Conservation (phyloP, 2,797 vertebrate species). For the Tragopan temminckii region DNA sequence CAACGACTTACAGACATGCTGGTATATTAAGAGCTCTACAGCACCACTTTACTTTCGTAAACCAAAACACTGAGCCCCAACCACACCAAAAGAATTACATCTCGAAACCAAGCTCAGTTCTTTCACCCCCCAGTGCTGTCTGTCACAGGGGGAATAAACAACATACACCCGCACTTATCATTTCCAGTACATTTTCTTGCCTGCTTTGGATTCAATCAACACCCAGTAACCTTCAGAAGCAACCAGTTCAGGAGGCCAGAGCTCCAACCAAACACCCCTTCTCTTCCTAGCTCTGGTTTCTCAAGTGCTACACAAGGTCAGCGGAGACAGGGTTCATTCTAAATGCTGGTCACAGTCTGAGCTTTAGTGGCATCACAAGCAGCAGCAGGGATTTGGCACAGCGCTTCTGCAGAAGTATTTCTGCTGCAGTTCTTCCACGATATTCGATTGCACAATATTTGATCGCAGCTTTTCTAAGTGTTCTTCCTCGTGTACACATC, state of each 20-base stretch:
- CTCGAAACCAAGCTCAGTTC: not conserved
- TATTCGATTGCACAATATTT: not conserved
- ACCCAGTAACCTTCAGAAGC: not conserved
- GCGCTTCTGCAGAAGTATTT: not conserved
- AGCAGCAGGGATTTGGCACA: not conserved
- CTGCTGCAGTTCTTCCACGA: not conserved
- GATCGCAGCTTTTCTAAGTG: not conserved
- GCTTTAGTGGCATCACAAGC: not conserved
- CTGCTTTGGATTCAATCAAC: not conserved
- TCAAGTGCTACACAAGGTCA: not conserved
- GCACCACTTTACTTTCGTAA: not conserved
- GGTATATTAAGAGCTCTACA: not conserved
- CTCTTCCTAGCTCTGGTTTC: slow-evolving; percentile 14
- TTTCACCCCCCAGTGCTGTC: not conserved
- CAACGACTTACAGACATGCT: not conserved
- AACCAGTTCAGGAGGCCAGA: slow-evolving; percentile 14
- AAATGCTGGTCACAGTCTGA: not conserved
- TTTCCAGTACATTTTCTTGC: not conserved
- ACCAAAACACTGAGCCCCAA: not conserved
- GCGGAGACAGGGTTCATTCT: rapidly evolving
- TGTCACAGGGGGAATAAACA: not conserved
- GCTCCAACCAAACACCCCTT: not conserved
- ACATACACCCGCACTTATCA: not conserved
- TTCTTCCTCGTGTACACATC: not conserved
- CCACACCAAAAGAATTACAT: not conserved